Conservation (phyloP, 2,797 vertebrate species). For the Phoeniculus purpureus region DNA sequence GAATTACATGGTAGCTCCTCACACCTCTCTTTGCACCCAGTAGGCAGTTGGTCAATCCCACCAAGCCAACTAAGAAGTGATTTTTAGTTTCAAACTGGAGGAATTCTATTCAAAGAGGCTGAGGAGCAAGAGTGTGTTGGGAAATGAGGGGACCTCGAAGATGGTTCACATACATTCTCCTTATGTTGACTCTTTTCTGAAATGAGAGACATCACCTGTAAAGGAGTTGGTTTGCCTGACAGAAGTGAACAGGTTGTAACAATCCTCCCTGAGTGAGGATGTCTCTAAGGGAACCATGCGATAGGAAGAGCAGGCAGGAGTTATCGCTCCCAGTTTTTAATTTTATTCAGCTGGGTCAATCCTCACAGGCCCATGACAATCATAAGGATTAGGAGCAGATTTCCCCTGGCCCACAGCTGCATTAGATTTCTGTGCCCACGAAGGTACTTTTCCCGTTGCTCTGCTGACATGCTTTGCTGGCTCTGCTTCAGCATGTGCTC, state of each 20-base stretch:
- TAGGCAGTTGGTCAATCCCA: neutral
- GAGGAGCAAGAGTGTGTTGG: neutral
- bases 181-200: neutral
- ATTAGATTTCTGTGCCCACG: constrained; percentile 13
- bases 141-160: neutral
- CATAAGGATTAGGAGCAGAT: constrained; percentile 43
- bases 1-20: neutral
- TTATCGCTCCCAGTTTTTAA: constrained; percentile 50
- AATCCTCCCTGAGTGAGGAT: neutral
- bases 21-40: neutral
- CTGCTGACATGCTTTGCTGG: neutral
- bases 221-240: neutral
- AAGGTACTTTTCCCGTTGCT: neutral
- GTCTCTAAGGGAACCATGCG: neutral
- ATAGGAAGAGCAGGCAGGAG: neutral
- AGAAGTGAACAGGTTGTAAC: neutral
- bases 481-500: neutral
- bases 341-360: constrained; percentile 48
- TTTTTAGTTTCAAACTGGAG: neutral
- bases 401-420: constrained; percentile 24
- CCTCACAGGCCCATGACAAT: constrained; percentile 23
- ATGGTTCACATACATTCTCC: neutral
- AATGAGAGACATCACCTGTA: neutral
- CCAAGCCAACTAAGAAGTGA: neutral
- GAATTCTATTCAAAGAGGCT: neutral